Base-by-base conservation (phyloP, 2,888 invertebrate genomes). In the Galeruca laticollis region DNA sequence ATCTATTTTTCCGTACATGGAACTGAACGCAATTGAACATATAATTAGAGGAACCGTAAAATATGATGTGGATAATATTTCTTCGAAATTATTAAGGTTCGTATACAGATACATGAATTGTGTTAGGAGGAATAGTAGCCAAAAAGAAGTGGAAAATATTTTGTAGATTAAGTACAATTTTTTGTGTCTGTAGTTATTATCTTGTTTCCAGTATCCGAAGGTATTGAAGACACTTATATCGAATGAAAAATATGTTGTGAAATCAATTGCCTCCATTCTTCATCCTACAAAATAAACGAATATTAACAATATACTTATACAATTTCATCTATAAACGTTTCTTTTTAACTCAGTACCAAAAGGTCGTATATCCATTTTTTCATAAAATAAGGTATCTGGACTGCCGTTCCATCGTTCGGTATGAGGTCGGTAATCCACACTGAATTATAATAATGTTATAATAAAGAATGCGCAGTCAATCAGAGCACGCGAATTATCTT, bases 81-180 rank as follows among this genome's bases (percentile, higher is more conserved):
- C 61, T 5, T 47, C 37, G 2, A 70, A 49, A 13, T 43, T 54
- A 26, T 59, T 33, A 8, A 60, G 31, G 35, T 40, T 56, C 49
- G 20, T 61, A n/a, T 37, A 33, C 64, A 69, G n/a, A 26, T 60
- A 65, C 21, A 70, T 51, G 10, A 56, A 56, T 64, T 70, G 66
- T 9, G 70, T 61, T 3, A 43, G 11, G 9, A 66, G 20, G 31
- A 61, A 70, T n/a, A 61, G 15, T 1, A 70, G 2, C 61, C 49
- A 70, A 15, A 43, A 31, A 13, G 26, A 37, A 5, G 13, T 51
- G 13, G 61, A 60, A 2, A 66, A 4, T 5, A 40, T 10, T 2
- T 56, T 62, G 40, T 70, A 70, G 0, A 54, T 10, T 31, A n/a
- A 35, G 10, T 60, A 64, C 18, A 66, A 11, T 3, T 20, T 18